These are phyloP conservation scores for Eilema caniola DNA, from an alignment of 2,888 invertebrate genomes.

Conservation along the genomic window DNA sequence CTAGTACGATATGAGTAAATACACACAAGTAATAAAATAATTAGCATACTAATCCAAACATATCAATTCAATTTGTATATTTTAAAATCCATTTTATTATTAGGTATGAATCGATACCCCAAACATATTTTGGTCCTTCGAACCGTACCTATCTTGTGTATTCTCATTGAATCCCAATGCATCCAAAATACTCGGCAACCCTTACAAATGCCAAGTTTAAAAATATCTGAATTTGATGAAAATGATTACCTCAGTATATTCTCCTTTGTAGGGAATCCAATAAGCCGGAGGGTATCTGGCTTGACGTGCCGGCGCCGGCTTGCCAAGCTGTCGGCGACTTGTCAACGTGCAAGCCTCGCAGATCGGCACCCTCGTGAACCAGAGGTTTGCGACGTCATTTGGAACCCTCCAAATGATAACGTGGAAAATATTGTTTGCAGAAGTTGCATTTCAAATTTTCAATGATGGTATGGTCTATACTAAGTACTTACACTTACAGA, in stretches of 20 bases:
- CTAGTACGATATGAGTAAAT: neutral
- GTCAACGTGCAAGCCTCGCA: constrained; percentile 16
- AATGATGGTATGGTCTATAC: neutral
- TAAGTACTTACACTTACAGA: neutral
- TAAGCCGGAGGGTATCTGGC: constrained; percentile 48
- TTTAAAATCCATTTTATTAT: neutral
- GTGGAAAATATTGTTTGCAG: neutral
- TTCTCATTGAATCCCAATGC: no score
- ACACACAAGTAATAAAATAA: neutral
- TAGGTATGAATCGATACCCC: neutral
- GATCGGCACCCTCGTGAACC: constrained; percentile 42
- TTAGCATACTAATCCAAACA: neutral
- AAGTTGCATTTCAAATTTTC: neutral
- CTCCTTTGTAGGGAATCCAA: constrained; percentile 37
- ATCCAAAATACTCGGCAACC: no score
- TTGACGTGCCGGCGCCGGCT: constrained; percentile 43
- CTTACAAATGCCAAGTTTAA: neutral
- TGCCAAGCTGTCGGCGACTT: constrained; percentile 50
- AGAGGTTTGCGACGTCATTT: neutral
- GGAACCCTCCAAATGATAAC: neutral
- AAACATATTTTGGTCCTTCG: neutral
- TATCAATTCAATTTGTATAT: neutral
- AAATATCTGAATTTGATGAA: constrained; percentile 2
- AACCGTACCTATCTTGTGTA: neutral
- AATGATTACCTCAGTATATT: constrained; percentile 22